Evolutionary conservation across 2,888 invertebrate species (phyloP).

Genomic region (Drosophila lacicola): DNA sequence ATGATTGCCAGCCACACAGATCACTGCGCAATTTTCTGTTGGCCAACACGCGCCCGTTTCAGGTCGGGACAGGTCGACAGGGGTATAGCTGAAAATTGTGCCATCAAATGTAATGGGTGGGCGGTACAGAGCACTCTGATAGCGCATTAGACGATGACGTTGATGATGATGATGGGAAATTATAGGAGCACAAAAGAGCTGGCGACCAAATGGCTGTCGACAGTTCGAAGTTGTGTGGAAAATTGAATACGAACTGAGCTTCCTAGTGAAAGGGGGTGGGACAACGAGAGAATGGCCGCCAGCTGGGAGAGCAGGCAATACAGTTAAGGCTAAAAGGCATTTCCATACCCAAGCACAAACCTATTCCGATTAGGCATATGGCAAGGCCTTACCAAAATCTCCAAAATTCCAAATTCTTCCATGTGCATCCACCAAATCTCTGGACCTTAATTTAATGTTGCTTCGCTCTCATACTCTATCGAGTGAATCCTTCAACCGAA

Average conservation of each 20-base stretch:
- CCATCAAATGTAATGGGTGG: conserved; percentile 72
- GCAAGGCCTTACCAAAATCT: too few species aligned
- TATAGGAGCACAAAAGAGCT: conserved; percentile 43
- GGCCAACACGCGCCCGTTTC: neutral
- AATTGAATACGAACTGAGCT: conserved; percentile 6
- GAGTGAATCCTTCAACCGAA: too few species aligned
- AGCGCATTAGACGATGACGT: conserved; percentile 36
- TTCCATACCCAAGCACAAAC: neutral
- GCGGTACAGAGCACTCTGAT: conserved; percentile 18
- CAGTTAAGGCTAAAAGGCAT: neutral
- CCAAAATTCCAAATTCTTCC: too few species aligned
- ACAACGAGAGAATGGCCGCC: too few species aligned
- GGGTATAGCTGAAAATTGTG: conserved; percentile 63
- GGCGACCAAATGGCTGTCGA: conserved; percentile 29
- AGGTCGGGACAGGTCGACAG: neutral
- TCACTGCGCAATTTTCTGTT: conserved; percentile 69
- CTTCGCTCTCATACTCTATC: too few species aligned
- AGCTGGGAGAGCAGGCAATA: neutral
- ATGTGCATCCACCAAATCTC: too few species aligned
- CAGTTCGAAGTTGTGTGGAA: conserved; percentile 14
- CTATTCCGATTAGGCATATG: too few species aligned
- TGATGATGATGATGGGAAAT: conserved; percentile 18
- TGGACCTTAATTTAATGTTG: too few species aligned
- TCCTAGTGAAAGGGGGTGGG: neutral
- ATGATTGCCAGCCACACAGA: conserved; percentile 77